Evolutionary conservation across 2,113 vertebrate genomes (phyloP), one percentile per base, ranked within the genome.

Genomic region (Heteronetta atricapilla): DNA sequence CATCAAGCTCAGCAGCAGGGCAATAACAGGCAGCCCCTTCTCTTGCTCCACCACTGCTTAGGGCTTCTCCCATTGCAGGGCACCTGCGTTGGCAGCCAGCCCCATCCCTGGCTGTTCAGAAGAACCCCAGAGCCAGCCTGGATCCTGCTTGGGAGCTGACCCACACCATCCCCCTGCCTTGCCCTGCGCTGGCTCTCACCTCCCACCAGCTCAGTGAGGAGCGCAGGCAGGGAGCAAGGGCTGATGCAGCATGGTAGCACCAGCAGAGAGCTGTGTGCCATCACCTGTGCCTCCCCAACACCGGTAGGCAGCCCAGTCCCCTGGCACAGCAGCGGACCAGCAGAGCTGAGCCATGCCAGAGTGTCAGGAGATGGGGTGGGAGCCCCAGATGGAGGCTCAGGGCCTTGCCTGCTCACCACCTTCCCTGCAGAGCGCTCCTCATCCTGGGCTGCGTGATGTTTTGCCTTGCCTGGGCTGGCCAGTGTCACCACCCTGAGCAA

Each of bases 291-390:
- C 44, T 19, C 19, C 8, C 44, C 44, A 46, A 20, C 44, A 46
- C 44, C 18, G 19, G 44, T 9, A 46, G 44, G 18, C 44, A 46
- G 44, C 44, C 44, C 18, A 9, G 44, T 10, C 42, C 73, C 42
- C 42, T 34, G 26, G 11, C 22, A 84, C 0, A 52, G 44, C 40
- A 55, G 53, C 0, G 0, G 33, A 60, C 13, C 67, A 82, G 67
- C 58, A 77, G 46, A 83, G 69, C 46, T 59, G 68, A 82, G 70
- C 12, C 64, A 48, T 40, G 44, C 50, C 33, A 76, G 23, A 31
- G 14, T 46, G 46, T 6, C 62, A 48, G 62, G 11, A 74, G 25
- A 55, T 17, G 1, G 26, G 56, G 10, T 63, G 76, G 90, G 38
- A 58, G 21, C 38, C 44, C 55, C 55, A 2, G 3, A 44, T 58